Evolutionary conservation across 2,888 invertebrate species (phyloP).

Genomic region (Cephus sareptanus): DNA sequence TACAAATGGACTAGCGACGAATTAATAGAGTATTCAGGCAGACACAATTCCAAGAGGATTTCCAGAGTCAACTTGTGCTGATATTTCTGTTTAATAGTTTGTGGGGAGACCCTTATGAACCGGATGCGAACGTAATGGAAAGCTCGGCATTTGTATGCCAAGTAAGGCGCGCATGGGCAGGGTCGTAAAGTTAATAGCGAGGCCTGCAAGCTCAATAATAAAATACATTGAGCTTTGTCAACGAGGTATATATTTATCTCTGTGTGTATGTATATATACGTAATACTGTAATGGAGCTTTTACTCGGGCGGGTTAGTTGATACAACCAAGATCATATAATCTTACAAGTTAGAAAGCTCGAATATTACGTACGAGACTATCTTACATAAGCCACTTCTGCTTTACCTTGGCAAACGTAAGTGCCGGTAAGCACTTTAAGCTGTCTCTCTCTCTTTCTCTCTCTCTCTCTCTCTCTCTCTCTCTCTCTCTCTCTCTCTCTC

Average conservation of each 20-base stretch:
- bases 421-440: slow-evolving; percentile 10
- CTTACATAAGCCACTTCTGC: not conserved
- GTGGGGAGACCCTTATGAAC: slow-evolving; percentile 24
- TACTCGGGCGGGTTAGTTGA: not conserved
- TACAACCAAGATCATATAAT: not conserved
- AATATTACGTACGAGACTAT: not conserved
- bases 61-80: slow-evolving; percentile 23
- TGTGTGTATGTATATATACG: not conserved
- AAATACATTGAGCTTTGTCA: slow-evolving; percentile 33
- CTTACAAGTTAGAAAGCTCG: not conserved
- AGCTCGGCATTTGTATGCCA: slow-evolving; percentile 44
- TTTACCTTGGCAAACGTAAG: not conserved
- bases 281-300: not conserved
- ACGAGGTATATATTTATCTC: slow-evolving; percentile 24
- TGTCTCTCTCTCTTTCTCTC: no score
- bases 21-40: not conserved
- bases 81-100: slow-evolving; percentile 53
- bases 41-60: not conserved
- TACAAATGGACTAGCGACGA: not conserved
- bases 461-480: slow-evolving; percentile 12
- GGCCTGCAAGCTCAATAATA: slow-evolving; percentile 35
- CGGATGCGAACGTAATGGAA: slow-evolving; percentile 40
- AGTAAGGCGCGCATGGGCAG: slow-evolving; percentile 24
- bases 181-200: slow-evolving; percentile 40
- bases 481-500: slow-evolving; percentile 6